A percentile compares a stretch with the other conserved stretches of the same genome.
Evolutionary conservation across 2,113 vertebrate species (phyloP).

Genomic region (Hemichromis elongatus): DNA sequence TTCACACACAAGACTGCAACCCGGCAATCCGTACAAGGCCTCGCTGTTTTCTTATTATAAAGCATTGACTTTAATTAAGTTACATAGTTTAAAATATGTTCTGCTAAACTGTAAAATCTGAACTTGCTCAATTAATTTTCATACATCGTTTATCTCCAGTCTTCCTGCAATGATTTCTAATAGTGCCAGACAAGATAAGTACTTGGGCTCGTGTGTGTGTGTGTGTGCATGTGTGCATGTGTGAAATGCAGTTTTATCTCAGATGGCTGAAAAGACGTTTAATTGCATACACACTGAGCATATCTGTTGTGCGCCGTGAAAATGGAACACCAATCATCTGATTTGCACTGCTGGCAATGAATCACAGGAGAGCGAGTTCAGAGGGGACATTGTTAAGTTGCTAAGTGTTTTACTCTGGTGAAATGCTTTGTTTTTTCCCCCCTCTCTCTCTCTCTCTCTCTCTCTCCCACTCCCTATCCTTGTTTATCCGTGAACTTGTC

Average conservation of each 20-base stretch:
- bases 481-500: neutral
- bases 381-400: neutral
- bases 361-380: neutral
- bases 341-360: conserved; percentile 12
- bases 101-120: neutral
- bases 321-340: neutral
- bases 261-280: neutral
- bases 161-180: conserved; percentile 5
- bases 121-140: neutral
- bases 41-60: neutral
- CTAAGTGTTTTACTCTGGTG: neutral
- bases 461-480: neutral
- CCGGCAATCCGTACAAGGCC: neutral
- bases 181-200: conserved; percentile 15
- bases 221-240: neutral
- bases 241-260: conserved; percentile 3
- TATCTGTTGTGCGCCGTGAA: conserved; percentile 10
- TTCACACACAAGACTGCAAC: neutral
- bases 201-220: neutral
- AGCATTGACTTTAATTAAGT: neutral
- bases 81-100: neutral
- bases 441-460: neutral
- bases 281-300: conserved; percentile 3
- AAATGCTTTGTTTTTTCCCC: neutral
- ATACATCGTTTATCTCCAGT: neutral